Conservation (phyloP, 2,888 invertebrate species). For the Dicranocentrus wangi region DNA sequence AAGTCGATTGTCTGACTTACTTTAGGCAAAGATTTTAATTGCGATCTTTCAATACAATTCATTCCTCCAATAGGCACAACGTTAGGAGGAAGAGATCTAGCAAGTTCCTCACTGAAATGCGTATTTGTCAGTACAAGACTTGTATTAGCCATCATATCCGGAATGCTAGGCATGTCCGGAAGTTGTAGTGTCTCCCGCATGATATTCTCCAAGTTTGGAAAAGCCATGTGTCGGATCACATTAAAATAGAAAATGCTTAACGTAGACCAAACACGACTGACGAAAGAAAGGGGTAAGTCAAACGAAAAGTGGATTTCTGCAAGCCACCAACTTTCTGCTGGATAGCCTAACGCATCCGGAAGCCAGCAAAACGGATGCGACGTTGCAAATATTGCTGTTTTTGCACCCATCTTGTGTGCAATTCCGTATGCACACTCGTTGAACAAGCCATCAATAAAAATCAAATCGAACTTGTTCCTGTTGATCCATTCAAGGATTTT, state of each 20-base stretch:
- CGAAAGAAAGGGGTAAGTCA: slow-evolving; percentile 56
- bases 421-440: slow-evolving; percentile 69
- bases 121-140: slow-evolving; percentile 68
- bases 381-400: slow-evolving; percentile 56
- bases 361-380: slow-evolving; percentile 57
- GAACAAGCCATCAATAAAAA: slow-evolving; percentile 65
- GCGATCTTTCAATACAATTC: slow-evolving; percentile 24
- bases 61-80: slow-evolving; percentile 58
- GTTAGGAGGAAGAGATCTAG: slow-evolving; percentile 59
- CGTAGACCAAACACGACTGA: slow-evolving; percentile 31
- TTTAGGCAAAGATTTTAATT: slow-evolving; percentile 35
- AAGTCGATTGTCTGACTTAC: no score
- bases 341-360: slow-evolving; percentile 55
- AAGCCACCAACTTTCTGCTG: slow-evolving; percentile 37
- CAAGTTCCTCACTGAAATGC: slow-evolving; percentile 65
- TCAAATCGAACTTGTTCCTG: slow-evolving; percentile 60
- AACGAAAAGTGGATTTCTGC: slow-evolving; percentile 33
- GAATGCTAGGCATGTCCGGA: slow-evolving; percentile 61
- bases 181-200: slow-evolving; percentile 59
- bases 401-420: slow-evolving; percentile 61
- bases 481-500: slow-evolving; percentile 60
- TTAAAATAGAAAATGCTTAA: slow-evolving; percentile 34
- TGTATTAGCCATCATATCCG: slow-evolving; percentile 46
- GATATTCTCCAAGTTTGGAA: slow-evolving; percentile 27
- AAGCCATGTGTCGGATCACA: slow-evolving; percentile 18